Evolutionary conservation across 1,140 invertebrate genomes (phyloP), one percentile per base, ranked within the genome.

Genomic region (Saccostrea echinata): DNA sequence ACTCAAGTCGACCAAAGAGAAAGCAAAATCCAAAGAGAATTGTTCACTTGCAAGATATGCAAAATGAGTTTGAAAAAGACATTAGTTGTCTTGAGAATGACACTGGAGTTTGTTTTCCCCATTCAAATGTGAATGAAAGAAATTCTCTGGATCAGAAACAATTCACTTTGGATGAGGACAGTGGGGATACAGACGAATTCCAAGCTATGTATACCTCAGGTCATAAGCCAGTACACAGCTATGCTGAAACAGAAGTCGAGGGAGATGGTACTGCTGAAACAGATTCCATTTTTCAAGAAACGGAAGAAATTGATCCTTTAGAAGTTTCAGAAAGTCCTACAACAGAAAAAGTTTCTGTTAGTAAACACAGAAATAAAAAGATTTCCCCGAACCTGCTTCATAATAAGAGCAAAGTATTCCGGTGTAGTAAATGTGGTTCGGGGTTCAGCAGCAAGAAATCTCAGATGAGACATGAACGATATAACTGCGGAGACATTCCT

Each of bases 401-500:
- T 27, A 76, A 11, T 16, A 33, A 76, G 27, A 30, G 68, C 68
- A 76, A 76, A 12, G 68, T 76, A 16, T 87, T 82, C 24, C 30
- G 21, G 53, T 87, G 86, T 55, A 82, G 81, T 82, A 87, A 87
- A 51, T 87, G 86, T 83, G 86, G 86, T 4, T 82, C 86, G n/a
- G 86, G 86, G 1, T 87, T 87, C 81, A 82, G 53, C 16, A 82
- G 76, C 27, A 87, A 82, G 53, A 87, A 87, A 33, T 87, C 86
- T 21, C 80, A 87, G 61, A 87, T 87, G 86, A 83, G 86, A 51
- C 86, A 87, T 57, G 86, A 87, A 52, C 80, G 81, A 18, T 87
- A 82, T 43, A 87, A 76, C 11, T 87, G 86, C 43, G 86, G 86
- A 27, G 81, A 87, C 81, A 53, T 84, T n/a, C 86, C 53, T 33